Percentiles rank a stretch among this genome's conserved stretches.
Evolutionary conservation across 2,888 invertebrate species (phyloP).

Genomic region (Yponomeuta cagnagella): DNA sequence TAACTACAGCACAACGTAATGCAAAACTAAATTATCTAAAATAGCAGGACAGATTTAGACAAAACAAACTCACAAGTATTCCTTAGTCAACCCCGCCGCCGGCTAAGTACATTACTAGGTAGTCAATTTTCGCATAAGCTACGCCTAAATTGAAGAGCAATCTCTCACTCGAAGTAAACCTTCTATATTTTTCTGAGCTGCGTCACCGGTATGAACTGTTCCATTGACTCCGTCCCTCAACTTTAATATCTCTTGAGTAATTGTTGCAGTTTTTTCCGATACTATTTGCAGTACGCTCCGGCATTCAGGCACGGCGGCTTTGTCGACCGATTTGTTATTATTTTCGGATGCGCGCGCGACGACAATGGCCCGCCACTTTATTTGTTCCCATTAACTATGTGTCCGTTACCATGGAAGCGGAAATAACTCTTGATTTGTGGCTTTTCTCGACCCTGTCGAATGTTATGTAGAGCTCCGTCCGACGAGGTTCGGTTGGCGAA

Average conservation of each 20-base stretch:
- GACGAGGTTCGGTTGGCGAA: not conserved
- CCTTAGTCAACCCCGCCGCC: too few species aligned
- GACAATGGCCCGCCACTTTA: not conserved
- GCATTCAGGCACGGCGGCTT: not conserved
- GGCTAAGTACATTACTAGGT: too few species aligned
- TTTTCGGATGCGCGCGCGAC: not conserved
- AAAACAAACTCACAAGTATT: too few species aligned
- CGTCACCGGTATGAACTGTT: not conserved
- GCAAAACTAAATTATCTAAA: too few species aligned
- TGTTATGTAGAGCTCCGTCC: not conserved
- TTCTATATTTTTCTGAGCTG: not conserved
- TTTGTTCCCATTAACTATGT: not conserved
- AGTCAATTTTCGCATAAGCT: too few species aligned
- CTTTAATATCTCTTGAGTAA: not conserved
- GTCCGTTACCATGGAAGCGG: not conserved
- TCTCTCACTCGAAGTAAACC: not conserved
- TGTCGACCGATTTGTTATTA: not conserved
- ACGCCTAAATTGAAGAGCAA: not conserved
- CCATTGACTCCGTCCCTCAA: not conserved
- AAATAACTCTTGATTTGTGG: conserved; percentile 2
- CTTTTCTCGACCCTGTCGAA: not conserved
- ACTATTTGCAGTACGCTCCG: not conserved
- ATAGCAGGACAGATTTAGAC: too few species aligned
- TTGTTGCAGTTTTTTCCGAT: not conserved
- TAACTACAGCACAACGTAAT: too few species aligned